A percentile compares a stretch with the other conserved stretches of the same genome.
Conservation (phyloP, 2,888 invertebrate species). For the Rhabditoides inermis region DNA sequence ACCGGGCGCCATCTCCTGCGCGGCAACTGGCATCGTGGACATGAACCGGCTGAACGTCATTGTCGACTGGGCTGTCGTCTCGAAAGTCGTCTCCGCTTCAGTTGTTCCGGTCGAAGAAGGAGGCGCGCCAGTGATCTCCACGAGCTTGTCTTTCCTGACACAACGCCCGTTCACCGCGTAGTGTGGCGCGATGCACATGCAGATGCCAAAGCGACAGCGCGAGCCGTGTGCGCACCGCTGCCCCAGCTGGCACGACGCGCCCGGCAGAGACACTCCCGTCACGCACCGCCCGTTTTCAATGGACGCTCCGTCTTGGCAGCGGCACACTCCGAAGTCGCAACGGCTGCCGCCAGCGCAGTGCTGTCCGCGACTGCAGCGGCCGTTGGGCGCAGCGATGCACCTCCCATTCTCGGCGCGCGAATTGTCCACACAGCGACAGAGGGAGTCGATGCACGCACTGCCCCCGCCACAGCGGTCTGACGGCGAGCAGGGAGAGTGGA, state of each 20-base stretch:
- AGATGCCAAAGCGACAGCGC: slow-evolving; percentile 42
- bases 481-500: slow-evolving; percentile 29
- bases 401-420: slow-evolving; percentile 22
- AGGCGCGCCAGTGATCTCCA: slow-evolving; percentile 7
- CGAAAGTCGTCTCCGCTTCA: no score
- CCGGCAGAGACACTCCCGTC: slow-evolving; percentile 23
- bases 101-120: no score
- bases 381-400: slow-evolving; percentile 32
- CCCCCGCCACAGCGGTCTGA: slow-evolving; percentile 45
- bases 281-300: slow-evolving; percentile 26
- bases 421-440: slow-evolving; percentile 41
- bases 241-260: slow-evolving; percentile 38
- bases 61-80: no score
- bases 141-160: slow-evolving; percentile 9
- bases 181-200: slow-evolving; percentile 34
- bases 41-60: no score
- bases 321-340: slow-evolving; percentile 44
- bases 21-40: no score
- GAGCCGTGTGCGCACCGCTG: slow-evolving; percentile 39
- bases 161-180: slow-evolving; percentile 26
- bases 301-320: slow-evolving; percentile 27
- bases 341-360: slow-evolving; percentile 39
- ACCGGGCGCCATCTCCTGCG: no score
- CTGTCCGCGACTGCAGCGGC: slow-evolving; percentile 41
- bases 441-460: slow-evolving; percentile 31